Evolutionary conservation across 2,113 vertebrate species (phyloP).

Genomic region (Syngnathus scovelli): DNA sequence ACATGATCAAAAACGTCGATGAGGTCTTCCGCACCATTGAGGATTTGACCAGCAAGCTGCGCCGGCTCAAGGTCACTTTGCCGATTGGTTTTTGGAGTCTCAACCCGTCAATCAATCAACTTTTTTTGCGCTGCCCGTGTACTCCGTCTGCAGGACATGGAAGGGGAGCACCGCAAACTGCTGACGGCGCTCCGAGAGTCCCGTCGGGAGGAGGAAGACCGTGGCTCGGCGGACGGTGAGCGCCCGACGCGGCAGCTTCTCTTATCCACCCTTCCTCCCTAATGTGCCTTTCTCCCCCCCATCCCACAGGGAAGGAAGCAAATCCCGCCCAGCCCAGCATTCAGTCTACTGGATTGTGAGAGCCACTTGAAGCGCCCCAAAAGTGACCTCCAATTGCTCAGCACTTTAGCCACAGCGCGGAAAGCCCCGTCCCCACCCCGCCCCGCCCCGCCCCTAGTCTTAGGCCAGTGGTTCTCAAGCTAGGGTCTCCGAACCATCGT

Average conservation of each 20-base stretch:
- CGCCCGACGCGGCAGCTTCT: too few relatives aligned
- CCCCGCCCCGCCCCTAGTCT: neutral
- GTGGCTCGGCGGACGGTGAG: slow-evolving; percentile 61
- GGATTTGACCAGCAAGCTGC: slow-evolving; percentile 65
- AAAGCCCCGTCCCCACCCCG: neutral
- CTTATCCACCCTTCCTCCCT: too few relatives aligned
- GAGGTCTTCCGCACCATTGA: slow-evolving; percentile 72
- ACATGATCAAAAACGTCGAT: slow-evolving; percentile 64
- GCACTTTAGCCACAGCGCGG: slow-evolving; percentile 72
- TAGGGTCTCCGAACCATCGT: neutral
- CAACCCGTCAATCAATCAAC: too few relatives aligned
- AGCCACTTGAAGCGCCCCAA: neutral
- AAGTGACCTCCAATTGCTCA: slow-evolving; percentile 37
- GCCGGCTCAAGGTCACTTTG: slow-evolving; percentile 59
- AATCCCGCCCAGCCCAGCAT: slow-evolving; percentile 50
- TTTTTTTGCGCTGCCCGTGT: too few relatives aligned
- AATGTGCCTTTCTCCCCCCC: neutral
- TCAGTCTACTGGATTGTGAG: slow-evolving; percentile 73
- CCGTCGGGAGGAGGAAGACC: slow-evolving; percentile 39
- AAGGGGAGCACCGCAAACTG: slow-evolving; percentile 63
- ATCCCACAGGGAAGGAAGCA: slow-evolving; percentile 57
- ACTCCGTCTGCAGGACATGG: slow-evolving; percentile 60
- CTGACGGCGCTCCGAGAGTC: slow-evolving; percentile 47
- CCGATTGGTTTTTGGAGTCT: too few relatives aligned
- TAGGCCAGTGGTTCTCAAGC: neutral